A percentile compares a stretch with the other conserved stretches of the same genome.
Conservation (phyloP, 2,113 vertebrate genomes). For the Poicephalus gulielmi region DNA sequence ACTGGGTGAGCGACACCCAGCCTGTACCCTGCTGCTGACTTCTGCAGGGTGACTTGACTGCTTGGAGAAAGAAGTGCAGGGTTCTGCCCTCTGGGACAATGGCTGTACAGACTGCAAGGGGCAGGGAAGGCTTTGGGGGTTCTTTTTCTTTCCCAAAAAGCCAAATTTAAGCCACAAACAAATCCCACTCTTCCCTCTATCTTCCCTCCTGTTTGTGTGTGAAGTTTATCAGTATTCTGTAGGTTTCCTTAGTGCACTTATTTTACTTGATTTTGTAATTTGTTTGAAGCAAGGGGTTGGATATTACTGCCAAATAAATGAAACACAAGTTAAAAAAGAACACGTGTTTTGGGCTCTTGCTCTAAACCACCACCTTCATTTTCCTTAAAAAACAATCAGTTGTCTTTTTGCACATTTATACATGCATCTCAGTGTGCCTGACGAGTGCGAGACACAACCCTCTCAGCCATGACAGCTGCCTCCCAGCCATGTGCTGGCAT, state of each 20-base stretch:
- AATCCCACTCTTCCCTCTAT: conserved; percentile 27
- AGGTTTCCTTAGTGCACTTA: conserved; percentile 78
- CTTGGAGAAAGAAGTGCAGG: background rate
- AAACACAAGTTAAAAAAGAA: conserved; percentile 50
- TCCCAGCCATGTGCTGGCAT: rapidly evolving
- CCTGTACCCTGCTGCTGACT: background rate
- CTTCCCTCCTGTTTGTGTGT: conserved; percentile 65
- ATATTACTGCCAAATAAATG: conserved; percentile 80
- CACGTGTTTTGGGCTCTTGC: background rate
- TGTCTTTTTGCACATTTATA: background rate
- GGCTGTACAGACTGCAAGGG: conserved; percentile 19
- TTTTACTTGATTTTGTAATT: conserved; percentile 77
- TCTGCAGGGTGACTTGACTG: background rate
- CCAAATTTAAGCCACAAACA: conserved; percentile 49
- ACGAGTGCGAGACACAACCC: rapidly evolving
- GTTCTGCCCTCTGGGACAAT: background rate
- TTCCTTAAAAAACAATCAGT: background rate
- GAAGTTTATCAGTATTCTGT: conserved; percentile 75
- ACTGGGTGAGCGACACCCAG: background rate
- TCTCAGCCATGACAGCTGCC: background rate
- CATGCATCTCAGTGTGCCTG: background rate
- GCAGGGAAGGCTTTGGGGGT: background rate
- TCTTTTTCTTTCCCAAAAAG: conserved; percentile 8
- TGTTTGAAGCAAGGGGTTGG: conserved; percentile 59
- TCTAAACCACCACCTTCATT: background rate